Percentiles rank a stretch among this genome's conserved stretches.
Conservation (phyloP, 2,888 invertebrate genomes). For the Drosophila paracracens region DNA sequence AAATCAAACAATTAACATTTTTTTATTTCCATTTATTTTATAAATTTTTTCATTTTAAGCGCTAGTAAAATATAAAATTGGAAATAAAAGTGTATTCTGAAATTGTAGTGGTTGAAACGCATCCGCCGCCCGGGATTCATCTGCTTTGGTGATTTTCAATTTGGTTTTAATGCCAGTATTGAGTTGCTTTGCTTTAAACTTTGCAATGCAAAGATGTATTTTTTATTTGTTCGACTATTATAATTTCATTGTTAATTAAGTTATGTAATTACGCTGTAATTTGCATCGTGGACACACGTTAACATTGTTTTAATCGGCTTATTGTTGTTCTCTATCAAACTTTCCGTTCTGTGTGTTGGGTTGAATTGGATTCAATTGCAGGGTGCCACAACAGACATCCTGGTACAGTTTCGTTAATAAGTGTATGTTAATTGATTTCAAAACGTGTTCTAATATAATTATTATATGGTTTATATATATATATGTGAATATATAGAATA, state of each 20-base stretch:
- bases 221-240: conserved; percentile 51
- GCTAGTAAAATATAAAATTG: neutral
- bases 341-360: conserved; percentile 8
- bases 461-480: conserved; percentile 17
- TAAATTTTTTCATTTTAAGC: neutral
- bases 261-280: conserved; percentile 48
- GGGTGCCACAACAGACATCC: neutral
- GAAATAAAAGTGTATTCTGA: neutral
- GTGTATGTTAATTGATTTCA: conserved; percentile 13
- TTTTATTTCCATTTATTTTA: neutral
- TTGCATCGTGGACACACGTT: conserved; percentile 33
- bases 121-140: neutral
- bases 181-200: conserved; percentile 40
- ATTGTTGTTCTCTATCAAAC: conserved; percentile 15
- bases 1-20: neutral
- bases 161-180: neutral
- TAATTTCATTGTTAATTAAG: conserved; percentile 48
- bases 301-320: conserved; percentile 21
- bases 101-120: neutral
- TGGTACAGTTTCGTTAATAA: conserved; percentile 4
- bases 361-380: conserved; percentile 1
- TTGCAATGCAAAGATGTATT: conserved; percentile 60
- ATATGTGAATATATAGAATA: conserved; percentile 25
- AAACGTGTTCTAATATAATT: conserved; percentile 15
- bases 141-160: neutral